phyloP scores from a whole-genome alignment of 2,888 invertebrate species.

The Drosophila greeni region DNA sequence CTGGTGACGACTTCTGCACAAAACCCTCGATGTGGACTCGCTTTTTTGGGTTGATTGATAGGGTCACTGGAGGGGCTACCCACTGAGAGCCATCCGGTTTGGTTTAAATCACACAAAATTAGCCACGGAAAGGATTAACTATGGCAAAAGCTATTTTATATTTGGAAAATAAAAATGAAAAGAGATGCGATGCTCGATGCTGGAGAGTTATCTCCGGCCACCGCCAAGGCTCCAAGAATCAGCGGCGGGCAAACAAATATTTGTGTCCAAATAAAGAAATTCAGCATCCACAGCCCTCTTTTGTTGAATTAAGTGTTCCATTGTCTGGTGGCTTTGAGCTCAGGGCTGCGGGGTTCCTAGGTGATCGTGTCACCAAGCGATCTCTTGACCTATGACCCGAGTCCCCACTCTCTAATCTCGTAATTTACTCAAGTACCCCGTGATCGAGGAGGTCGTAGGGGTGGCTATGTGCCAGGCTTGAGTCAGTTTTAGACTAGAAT shows the following conservation, averaged over 20 bases:
- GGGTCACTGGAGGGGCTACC: not conserved
- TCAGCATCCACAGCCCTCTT: not conserved
- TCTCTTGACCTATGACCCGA: not conserved
- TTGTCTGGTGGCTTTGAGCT: slow-evolving; percentile 1
- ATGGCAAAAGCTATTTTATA: not conserved
- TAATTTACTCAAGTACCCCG: not conserved
- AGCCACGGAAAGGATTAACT: not conserved
- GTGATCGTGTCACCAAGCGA: not conserved
- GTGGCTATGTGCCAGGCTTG: not conserved
- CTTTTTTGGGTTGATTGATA: slow-evolving; percentile 4
- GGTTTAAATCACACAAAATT: not conserved
- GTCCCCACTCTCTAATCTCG: not conserved
- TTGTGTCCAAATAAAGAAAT: not conserved
- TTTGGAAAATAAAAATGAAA: not conserved
- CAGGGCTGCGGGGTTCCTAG: slow-evolving; percentile 13
- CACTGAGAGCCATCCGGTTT: not conserved
- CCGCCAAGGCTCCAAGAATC: not conserved
- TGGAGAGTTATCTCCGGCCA: not conserved
- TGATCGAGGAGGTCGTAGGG: not conserved
- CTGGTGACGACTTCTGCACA: slow-evolving; percentile 2
- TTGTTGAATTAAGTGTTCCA: slow-evolving; percentile 31
- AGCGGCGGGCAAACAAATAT: slow-evolving; percentile 6
- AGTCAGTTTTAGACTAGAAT: not conserved
- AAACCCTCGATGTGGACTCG: slow-evolving; percentile 2
- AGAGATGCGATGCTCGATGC: not conserved